A percentile compares a stretch with the other conserved stretches of the same genome.
Conservation (phyloP, 2,888 invertebrate genomes). For the Ischnus inquisitorius region DNA sequence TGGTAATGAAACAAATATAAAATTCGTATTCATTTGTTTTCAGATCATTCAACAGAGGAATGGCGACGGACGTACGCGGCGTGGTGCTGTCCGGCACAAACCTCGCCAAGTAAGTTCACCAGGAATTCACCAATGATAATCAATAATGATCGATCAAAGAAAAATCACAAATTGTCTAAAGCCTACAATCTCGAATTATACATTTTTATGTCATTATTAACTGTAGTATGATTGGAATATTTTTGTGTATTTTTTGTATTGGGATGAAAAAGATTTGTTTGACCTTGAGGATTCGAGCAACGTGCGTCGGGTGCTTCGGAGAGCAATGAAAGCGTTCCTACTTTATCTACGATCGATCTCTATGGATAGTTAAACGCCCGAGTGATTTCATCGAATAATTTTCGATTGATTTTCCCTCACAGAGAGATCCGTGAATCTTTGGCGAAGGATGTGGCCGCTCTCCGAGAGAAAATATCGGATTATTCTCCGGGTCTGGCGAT, state of each 20-base stretch:
- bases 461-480: slow-evolving; percentile 87
- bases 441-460: slow-evolving; percentile 88
- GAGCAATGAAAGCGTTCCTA: neutral
- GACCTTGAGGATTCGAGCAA: slow-evolving; percentile 15
- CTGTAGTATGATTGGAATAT: neutral
- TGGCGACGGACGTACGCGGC: slow-evolving; percentile 80
- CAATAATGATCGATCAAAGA: neutral
- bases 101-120: slow-evolving; percentile 89
- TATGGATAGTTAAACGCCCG: neutral
- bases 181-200: neutral
- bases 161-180: neutral
- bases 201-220: neutral
- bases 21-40: slow-evolving; percentile 48
- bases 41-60: slow-evolving; percentile 77
- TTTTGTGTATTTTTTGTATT: neutral
- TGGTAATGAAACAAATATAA: slow-evolving; percentile 1
- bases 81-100: slow-evolving; percentile 88
- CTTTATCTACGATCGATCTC: slow-evolving; percentile 49
- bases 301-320: neutral
- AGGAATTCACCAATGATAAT: neutral
- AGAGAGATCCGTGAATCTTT: slow-evolving; percentile 92
- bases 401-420: slow-evolving; percentile 70
- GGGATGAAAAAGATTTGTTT: slow-evolving; percentile 28
- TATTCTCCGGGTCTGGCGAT: slow-evolving; percentile 94
- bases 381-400: slow-evolving; percentile 4